phyloP scores from a whole-genome alignment of 2,888 invertebrate species.

The Drosophila nr. fundita region DNA sequence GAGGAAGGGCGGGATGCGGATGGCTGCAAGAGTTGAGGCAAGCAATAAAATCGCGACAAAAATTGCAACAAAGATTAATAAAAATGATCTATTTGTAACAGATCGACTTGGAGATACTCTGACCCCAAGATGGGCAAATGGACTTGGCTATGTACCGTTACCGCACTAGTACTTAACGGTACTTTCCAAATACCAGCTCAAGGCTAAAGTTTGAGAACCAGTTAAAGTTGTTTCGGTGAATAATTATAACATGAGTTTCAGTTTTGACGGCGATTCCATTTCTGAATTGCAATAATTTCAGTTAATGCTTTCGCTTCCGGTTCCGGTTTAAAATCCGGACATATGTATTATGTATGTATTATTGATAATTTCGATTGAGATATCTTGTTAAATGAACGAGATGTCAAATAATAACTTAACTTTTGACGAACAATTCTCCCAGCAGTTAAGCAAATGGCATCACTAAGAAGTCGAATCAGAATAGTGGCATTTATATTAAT shows the following conservation, averaged over 20 bases:
- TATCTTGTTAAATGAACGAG: not conserved
- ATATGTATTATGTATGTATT: too few species aligned
- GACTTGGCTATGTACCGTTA: too few species aligned
- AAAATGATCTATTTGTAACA: not conserved
- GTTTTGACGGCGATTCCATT: not conserved
- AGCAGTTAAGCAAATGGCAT: not conserved
- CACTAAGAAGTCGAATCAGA: not conserved
- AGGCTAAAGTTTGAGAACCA: not conserved
- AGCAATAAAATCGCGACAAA: constrained; percentile 1
- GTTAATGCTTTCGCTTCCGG: too few species aligned
- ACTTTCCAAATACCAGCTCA: not conserved
- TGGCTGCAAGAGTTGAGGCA: not conserved
- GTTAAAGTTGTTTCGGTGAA: not conserved
- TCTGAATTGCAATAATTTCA: not conserved
- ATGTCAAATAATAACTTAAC: not conserved
- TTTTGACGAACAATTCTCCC: not conserved
- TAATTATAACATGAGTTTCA: not conserved
- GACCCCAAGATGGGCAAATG: not conserved
- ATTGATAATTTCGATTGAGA: not conserved
- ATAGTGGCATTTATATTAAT: not conserved
- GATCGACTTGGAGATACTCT: not conserved
- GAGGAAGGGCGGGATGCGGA: not conserved
- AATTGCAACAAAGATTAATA: not conserved
- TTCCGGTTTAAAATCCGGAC: too few species aligned
- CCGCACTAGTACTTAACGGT: too few species aligned